Evolutionary conservation across 2,888 invertebrate genomes (phyloP), one percentile per base, ranked within the genome.

Genomic region (Dastarcus helophoroides): DNA sequence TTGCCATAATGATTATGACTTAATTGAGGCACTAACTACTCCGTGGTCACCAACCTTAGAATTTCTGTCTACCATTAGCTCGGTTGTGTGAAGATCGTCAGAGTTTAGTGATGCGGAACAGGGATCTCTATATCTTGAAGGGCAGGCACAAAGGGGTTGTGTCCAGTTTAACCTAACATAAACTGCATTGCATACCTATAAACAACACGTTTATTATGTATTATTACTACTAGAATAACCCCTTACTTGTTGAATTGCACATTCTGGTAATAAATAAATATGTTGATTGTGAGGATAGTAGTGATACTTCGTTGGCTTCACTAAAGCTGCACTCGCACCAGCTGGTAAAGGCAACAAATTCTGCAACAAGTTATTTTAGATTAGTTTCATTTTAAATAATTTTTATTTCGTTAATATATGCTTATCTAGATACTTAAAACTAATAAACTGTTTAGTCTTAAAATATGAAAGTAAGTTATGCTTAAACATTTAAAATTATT

Each of bases 221-320:
- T 17, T 7, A 17, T 17, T 17, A 7, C 24, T 10, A 10, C 24
- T 6, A 7, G 6, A 12, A 6, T 23, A 7, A 22, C 21, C 3
- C 10, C 46, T 47, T 55, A 77, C 84, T 71, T 91, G 90, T 65
- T 91, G 90, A 50, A 90, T 85, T 43, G 90, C 90, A 64, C 91
- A 91, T 65, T 90, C 90, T 39, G 90, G 90, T 48, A 91, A 69
- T 52, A 88, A 67, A 65, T 89, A 89, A 54, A 88, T 83, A 64
- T 89, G 88, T 63, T 89, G 88, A 64, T 89, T 88, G 65, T 89
- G 89, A 15, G 89, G 89, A 62, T 88, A 89, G 66, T 88, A 89
- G 62, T 90, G 88, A 64, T 90, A 89, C 66, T 88, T 88, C 40
- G 88, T 89, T 14, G 89, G 88, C 58, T 88, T 88, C 28, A 81